Conservation (phyloP, 2,797 vertebrate species). For the Rousettus madagascariensis region DNA sequence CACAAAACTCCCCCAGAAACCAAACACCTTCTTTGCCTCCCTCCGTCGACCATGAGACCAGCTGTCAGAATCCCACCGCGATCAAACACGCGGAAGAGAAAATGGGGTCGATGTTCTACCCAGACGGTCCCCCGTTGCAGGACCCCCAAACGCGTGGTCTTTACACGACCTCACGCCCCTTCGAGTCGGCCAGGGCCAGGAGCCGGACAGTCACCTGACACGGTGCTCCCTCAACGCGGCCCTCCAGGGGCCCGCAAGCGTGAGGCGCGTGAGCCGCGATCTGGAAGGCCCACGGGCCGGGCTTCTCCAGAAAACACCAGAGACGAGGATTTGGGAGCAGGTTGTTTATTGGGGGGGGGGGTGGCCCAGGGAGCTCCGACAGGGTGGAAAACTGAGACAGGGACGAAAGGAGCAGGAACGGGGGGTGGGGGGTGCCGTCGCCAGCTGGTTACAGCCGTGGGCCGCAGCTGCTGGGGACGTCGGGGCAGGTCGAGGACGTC, state of each 20-base stretch:
- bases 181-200: not conserved
- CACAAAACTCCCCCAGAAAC: not conserved
- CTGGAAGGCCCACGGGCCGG: not conserved
- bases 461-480: not conserved
- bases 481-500: not conserved
- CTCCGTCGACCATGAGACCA: not conserved
- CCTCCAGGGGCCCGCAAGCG: rapidly evolving
- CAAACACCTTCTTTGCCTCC: not conserved
- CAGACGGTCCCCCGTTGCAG: not conserved
- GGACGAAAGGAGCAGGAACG: not conserved
- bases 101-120: not conserved
- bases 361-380: no score
- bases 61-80: not conserved
- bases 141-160: no score
- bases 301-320: not conserved
- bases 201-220: no score
- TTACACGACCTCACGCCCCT: not conserved
- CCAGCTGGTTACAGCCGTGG: rapidly evolving
- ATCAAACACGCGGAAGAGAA: no score
- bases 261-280: not conserved
- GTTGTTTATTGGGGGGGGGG: not conserved
- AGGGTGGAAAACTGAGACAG: not conserved
- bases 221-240: not conserved
- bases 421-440: not conserved
- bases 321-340: not conserved